Evolutionary conservation across 2,888 invertebrate genomes (phyloP).

Genomic region (Caenorhabditis imperialis): DNA sequence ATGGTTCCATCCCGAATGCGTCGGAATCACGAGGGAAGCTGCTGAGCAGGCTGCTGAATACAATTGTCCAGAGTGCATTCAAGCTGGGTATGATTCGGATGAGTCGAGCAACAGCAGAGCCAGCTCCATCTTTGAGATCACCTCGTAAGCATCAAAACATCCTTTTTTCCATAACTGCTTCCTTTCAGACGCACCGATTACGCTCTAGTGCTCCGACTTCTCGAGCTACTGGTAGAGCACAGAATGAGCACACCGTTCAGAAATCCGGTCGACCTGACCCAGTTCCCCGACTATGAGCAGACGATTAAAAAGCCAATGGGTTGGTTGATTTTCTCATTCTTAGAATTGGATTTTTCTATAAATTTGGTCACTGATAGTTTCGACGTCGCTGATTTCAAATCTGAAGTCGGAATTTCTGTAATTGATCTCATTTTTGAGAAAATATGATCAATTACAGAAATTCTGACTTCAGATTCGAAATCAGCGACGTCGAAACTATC

Average conservation of each 20-base stretch:
- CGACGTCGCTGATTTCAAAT: too few species aligned
- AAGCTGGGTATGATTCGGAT: constrained; percentile 43
- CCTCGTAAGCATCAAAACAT: too few species aligned
- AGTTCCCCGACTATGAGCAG: constrained; percentile 96
- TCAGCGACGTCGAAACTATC: too few species aligned
- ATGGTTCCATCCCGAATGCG: constrained; percentile 98
- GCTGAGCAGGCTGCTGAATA: constrained; percentile 94
- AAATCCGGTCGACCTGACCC: constrained; percentile 94
- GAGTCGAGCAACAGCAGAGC: constrained; percentile 18
- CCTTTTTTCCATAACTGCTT: too few species aligned
- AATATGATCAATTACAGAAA: too few species aligned
- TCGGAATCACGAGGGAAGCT: constrained; percentile 82
- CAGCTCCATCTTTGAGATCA: constrained; percentile 11
- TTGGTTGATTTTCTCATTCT: constrained; percentile 67
- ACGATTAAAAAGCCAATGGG: constrained; percentile 80
- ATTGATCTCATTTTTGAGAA: too few species aligned
- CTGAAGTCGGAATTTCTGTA: too few species aligned
- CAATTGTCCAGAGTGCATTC: constrained; percentile 90
- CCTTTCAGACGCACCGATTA: constrained; percentile 61
- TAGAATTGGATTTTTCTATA: background rate
- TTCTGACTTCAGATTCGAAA: too few species aligned
- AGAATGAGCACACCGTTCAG: constrained; percentile 95
- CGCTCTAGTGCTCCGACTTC: constrained; percentile 53
- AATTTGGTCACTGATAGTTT: too few species aligned
- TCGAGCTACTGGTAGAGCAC: constrained; percentile 60